A percentile compares a stretch with the other conserved stretches of the same genome.
Conservation (phyloP, 1,140 invertebrate genomes). For the Coelopa frigida region DNA sequence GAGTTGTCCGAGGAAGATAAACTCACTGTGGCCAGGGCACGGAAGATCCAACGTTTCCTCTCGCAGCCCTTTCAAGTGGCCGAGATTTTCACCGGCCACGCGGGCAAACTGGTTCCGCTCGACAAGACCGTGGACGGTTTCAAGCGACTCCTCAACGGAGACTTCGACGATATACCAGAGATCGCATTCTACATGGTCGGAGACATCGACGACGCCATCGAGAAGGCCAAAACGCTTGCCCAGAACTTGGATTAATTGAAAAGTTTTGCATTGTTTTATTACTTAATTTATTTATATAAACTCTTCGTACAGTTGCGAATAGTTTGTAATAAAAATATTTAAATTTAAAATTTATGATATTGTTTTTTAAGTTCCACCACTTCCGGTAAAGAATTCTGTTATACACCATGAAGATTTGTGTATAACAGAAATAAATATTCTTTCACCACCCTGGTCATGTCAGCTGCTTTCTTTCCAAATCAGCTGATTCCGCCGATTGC, state of each 20-base stretch:
- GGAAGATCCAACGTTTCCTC: constrained; percentile 76
- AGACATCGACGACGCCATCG: constrained; percentile 67
- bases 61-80: constrained; percentile 77
- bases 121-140: constrained; percentile 53
- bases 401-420: too few species aligned
- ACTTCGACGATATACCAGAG: constrained; percentile 75
- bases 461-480: background rate
- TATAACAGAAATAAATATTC: too few species aligned
- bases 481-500: background rate
- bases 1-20: constrained; percentile 81
- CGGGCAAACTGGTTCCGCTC: constrained; percentile 56
- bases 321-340: too few species aligned
- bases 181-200: constrained; percentile 86
- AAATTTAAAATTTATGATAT: too few species aligned
- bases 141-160: constrained; percentile 55
- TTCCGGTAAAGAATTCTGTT: too few species aligned
- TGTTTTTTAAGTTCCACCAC: too few species aligned
- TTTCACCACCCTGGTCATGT: too few species aligned
- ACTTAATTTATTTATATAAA: constrained; percentile 4
- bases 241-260: constrained; percentile 27
- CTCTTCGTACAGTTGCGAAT: too few species aligned
- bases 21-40: constrained; percentile 69
- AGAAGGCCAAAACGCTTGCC: constrained; percentile 66
- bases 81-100: constrained; percentile 61
- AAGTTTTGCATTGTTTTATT: too few species aligned